Evolutionary conservation across 92 coral and sea anemone genomes (phyloP), one percentile per base, ranked within the genome.

Genomic region (Heteractis magnifica): DNA sequence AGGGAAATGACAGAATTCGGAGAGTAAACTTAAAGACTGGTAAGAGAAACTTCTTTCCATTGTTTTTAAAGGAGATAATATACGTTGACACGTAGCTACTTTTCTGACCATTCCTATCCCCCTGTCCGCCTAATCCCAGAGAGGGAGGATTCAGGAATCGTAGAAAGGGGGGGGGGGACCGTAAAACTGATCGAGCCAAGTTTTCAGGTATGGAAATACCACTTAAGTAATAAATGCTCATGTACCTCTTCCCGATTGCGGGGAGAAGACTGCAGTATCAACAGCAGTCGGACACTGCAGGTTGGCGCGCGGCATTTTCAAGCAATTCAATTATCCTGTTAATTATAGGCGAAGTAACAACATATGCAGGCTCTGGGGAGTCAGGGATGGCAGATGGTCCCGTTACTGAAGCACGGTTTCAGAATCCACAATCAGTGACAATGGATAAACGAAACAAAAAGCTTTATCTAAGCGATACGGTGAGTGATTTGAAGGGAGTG

Each of bases 381-480:
- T 71, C 92, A 64, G 97, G 97, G 13, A 83, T 86, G 48, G 82
- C 58, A 50, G 92, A 93, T 73, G 97, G 85, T 53, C 78, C 78
- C 1, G 90, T 92, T 20, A 80, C 83, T 15, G 80, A 80, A 50
- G 97, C 97, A 20, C 70, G 26, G 78, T 65, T 93, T 71, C n/a
- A 56, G 51, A 88, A 88, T 71, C 97, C 97, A 4, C 97, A 93
- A 71, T 84, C 91, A 21, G 84, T 91, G 48, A 82, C 91, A 6
- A 64, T 91, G 11, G 97, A 93, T 79, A 56, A 20, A 59, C 52
- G 34, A 12, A 88, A 91, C 50, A 81, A 78, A 73, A 85, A 90
- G 76, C 77, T 93, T 52, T 93, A 84, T 65, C 65, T 93, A 8
- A 89, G 97, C 41, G 97, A 93, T 56, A 93, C 97, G 77, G 97